Evolutionary conservation across 30 jellyfish, hydroid and myxozoan genomes (phyloP).

Genomic region (Clytia hemisphaerica): DNA sequence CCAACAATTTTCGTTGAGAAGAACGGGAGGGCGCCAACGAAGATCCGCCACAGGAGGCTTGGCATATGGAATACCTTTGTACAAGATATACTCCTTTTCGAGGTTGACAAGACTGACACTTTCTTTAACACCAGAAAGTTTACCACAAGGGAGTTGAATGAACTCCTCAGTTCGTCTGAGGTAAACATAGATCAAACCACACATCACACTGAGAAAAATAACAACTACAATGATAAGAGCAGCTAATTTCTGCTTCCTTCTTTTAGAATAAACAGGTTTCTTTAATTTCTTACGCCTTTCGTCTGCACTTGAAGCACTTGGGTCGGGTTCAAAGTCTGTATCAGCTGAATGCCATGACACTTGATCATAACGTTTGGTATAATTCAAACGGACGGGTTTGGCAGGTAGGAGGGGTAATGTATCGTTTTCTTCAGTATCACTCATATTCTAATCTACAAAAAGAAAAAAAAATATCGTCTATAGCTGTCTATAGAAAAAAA

Average conservation of each 20-base stretch:
- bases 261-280: background rate
- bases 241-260: slow-evolving; percentile 20
- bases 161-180: slow-evolving; percentile 2
- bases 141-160: slow-evolving; percentile 18
- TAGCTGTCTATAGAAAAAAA: too few species aligned
- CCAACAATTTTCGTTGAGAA: slow-evolving; percentile 46
- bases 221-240: slow-evolving; percentile 30
- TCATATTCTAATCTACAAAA: too few species aligned
- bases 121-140: slow-evolving; percentile 12
- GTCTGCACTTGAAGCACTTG: slow-evolving; percentile 25
- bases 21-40: slow-evolving; percentile 69
- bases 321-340: slow-evolving; percentile 29
- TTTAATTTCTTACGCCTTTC: background rate
- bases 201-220: slow-evolving; percentile 13
- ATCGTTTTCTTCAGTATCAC: too few species aligned
- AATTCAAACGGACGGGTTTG: too few species aligned
- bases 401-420: too few species aligned
- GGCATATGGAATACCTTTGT: slow-evolving; percentile 83
- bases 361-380: slow-evolving; percentile 39
- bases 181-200: slow-evolving; percentile 24
- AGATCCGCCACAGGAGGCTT: slow-evolving; percentile 49
- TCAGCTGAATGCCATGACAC: slow-evolving; percentile 48
- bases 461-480: too few species aligned
- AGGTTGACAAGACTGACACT: background rate
- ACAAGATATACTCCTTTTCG: slow-evolving; percentile 25